These are phyloP conservation scores for Metopolophium dirhodum DNA, from an alignment of 1,140 invertebrate species.

Conservation along the genomic window DNA sequence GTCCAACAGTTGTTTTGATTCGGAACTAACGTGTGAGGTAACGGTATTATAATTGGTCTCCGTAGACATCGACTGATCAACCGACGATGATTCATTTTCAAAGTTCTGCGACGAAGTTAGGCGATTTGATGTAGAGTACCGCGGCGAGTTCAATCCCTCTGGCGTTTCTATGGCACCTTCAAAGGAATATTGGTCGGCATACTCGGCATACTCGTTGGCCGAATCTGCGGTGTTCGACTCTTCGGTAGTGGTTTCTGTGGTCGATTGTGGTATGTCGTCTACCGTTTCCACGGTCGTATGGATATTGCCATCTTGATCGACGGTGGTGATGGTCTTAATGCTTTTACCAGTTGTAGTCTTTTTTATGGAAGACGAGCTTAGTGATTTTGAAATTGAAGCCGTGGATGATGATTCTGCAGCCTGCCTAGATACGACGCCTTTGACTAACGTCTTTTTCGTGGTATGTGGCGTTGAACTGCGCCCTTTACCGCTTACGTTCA, in stretches of 20 bases:
- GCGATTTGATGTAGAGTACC: background rate
- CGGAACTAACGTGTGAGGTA: background rate
- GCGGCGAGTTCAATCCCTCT: background rate
- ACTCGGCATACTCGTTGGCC: background rate
- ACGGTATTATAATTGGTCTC: background rate
- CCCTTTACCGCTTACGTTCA: conserved; percentile 36
- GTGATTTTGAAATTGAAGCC: background rate
- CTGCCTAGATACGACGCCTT: background rate
- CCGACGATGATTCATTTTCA: background rate
- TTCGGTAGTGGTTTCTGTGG: background rate
- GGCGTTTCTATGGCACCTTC: background rate
- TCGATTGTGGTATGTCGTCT: conserved; percentile 12
- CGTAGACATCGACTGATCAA: background rate
- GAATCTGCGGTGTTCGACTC: background rate
- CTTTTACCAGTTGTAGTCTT: conserved; percentile 15
- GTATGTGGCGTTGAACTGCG: conserved; percentile 38
- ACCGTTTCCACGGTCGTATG: background rate
- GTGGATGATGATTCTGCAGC: background rate
- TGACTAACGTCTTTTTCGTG: conserved; percentile 21
- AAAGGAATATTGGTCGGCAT: background rate
- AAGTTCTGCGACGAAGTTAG: conserved; percentile 2
- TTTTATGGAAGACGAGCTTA: conserved; percentile 23
- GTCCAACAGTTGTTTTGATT: background rate
- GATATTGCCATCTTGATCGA: conserved; percentile 38
- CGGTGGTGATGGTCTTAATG: background rate